Conservation (phyloP, 92 coral and sea anemone genomes). For the Actinernus sp. region DNA sequence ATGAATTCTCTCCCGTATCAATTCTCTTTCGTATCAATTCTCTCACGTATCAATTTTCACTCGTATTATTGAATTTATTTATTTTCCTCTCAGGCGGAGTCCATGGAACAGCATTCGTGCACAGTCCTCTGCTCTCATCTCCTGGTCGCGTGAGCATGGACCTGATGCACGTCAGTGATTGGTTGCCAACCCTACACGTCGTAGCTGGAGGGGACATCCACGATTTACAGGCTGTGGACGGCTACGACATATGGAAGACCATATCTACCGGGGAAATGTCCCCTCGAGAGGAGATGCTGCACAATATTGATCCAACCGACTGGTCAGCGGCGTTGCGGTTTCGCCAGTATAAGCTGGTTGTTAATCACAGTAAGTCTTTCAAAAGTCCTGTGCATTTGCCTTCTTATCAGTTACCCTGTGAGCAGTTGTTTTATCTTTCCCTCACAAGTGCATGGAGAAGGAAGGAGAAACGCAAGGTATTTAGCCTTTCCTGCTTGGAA, state of each 20-base stretch:
- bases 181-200: conserved; percentile 83
- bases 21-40: no score
- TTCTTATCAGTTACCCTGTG: neutral
- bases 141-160: conserved; percentile 83
- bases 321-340: conserved; percentile 73
- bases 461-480: no score
- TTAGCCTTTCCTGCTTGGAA: no score
- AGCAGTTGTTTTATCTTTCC: no score
- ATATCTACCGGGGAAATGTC: conserved; percentile 59
- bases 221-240: conserved; percentile 63
- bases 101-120: conserved; percentile 82
- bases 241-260: conserved; percentile 72
- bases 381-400: neutral
- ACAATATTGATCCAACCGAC: conserved; percentile 73
- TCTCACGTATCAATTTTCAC: no score
- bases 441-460: no score
- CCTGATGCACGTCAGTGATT: conserved; percentile 86
- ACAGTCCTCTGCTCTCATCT: conserved; percentile 75
- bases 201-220: conserved; percentile 83
- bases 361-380: conserved; percentile 63
- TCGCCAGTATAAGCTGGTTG: conserved; percentile 75
- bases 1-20: no score
- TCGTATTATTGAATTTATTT: no score
- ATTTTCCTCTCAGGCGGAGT: conserved; percentile 62
- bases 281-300: conserved; percentile 77